Evolutionary conservation across 2,888 invertebrate species (phyloP).

Genomic region (Hetaerina titia): DNA sequence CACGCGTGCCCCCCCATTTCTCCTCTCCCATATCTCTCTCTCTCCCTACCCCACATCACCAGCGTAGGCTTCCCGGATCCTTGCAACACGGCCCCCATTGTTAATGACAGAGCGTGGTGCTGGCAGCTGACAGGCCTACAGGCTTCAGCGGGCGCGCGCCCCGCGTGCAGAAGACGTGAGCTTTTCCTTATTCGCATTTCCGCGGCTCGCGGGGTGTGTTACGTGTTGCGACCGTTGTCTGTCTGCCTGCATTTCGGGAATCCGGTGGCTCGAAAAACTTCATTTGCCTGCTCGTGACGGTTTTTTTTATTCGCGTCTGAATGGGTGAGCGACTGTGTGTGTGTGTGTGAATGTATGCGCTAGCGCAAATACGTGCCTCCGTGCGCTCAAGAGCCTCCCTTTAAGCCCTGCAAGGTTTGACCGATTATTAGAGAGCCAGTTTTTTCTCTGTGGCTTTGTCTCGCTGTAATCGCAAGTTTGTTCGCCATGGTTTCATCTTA

Average conservation of each 20-base stretch:
- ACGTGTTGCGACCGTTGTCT: slow-evolving; percentile 22
- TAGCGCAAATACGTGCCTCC: too few species aligned
- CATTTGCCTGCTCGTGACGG: slow-evolving; percentile 50
- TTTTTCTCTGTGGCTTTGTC: not conserved
- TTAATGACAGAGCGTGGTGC: slow-evolving; percentile 60
- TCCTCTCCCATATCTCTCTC: not conserved
- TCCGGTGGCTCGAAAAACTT: slow-evolving; percentile 46
- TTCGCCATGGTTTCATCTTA: too few species aligned
- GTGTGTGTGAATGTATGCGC: not conserved
- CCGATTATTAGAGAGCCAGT: not conserved
- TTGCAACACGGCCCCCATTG: slow-evolving; percentile 58
- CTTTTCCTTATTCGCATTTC: slow-evolving; percentile 52
- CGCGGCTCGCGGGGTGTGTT: not conserved
- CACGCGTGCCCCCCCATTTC: not conserved
- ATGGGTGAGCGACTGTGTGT: not conserved
- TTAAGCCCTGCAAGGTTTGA: not conserved
- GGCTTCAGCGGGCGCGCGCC: slow-evolving; percentile 6
- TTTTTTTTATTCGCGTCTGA: slow-evolving; percentile 33
- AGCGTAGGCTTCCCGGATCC: slow-evolving; percentile 26
- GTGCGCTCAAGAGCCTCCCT: not conserved
- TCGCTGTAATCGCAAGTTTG: too few species aligned
- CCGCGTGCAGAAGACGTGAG: slow-evolving; percentile 50
- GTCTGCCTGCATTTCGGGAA: slow-evolving; percentile 42
- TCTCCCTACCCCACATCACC: not conserved
- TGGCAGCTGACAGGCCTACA: slow-evolving; percentile 60